Conservation (phyloP, 1,140 invertebrate genomes). For the Macrosteles quadrilineatus region DNA sequence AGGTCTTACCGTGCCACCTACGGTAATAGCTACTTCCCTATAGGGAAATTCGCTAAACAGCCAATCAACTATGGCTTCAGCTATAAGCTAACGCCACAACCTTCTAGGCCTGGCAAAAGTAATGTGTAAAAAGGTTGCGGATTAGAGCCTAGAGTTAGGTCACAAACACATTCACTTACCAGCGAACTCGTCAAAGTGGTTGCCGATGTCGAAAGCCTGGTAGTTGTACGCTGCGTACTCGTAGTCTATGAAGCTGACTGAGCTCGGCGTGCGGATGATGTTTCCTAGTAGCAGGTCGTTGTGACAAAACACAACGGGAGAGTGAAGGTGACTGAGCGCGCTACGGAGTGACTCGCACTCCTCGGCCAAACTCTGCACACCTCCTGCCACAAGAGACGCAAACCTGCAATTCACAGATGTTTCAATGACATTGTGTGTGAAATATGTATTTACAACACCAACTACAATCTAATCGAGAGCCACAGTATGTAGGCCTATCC, state of each 20-base stretch:
- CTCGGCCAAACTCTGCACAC: slow-evolving; percentile 60
- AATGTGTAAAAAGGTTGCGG: too few species aligned
- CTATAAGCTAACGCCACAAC: too few species aligned
- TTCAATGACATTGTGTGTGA: too few species aligned
- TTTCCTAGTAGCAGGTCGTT: slow-evolving; percentile 97
- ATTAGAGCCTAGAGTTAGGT: too few species aligned
- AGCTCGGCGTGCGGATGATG: slow-evolving; percentile 62
- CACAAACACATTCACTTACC: slow-evolving; percentile 73
- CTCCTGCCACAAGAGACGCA: slow-evolving; percentile 64
- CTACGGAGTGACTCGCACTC: slow-evolving; percentile 71
- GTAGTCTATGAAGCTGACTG: slow-evolving; percentile 94
- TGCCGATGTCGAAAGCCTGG: slow-evolving; percentile 95
- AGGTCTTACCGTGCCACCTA: too few species aligned
- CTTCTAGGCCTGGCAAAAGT: too few species aligned
- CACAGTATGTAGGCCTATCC: too few species aligned
- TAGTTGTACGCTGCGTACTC: slow-evolving; percentile 95
- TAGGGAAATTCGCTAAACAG: too few species aligned
- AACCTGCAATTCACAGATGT: slow-evolving; percentile 58
- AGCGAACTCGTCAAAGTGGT: slow-evolving; percentile 98
- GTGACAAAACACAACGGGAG: slow-evolving; percentile 93
- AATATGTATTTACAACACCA: too few species aligned
- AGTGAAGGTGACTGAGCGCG: slow-evolving; percentile 63
- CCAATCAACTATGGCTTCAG: too few species aligned
- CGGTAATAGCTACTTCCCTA: too few species aligned
- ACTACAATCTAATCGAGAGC: too few species aligned